Evolutionary conservation across 2,797 vertebrate genomes (phyloP).

Genomic region (Dipus sagitta): DNA sequence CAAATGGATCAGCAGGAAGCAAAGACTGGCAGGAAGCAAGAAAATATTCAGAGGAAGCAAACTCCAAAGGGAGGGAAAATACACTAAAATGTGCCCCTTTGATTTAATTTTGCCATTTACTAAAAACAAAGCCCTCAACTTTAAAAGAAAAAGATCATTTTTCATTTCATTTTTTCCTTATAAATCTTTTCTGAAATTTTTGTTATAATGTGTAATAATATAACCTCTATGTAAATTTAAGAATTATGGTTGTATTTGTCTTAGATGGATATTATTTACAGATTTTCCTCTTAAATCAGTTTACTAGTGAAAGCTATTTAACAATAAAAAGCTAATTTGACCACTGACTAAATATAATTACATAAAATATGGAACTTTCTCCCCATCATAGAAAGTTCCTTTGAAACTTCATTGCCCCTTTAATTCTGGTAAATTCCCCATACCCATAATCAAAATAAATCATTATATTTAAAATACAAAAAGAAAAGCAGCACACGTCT

Average conservation of each 20-base stretch:
- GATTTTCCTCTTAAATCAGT: neutral
- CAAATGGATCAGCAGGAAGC: slow-evolving; percentile 87
- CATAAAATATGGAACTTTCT: neutral
- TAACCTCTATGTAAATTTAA: slow-evolving; percentile 69
- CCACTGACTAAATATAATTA: slow-evolving; percentile 11
- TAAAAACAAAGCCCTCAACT: slow-evolving; percentile 79
- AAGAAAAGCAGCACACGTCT: slow-evolving; percentile 83
- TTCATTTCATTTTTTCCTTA: slow-evolving; percentile 16
- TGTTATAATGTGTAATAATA: slow-evolving; percentile 77
- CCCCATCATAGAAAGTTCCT: slow-evolving; percentile 65
- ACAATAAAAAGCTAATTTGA: neutral
- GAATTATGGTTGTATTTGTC: neutral
- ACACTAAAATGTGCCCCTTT: slow-evolving; percentile 84
- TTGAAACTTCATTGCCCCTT: slow-evolving; percentile 65
- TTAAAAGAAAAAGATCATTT: slow-evolving; percentile 76
- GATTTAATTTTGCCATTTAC: slow-evolving; percentile 78
- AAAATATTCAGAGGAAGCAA: slow-evolving; percentile 86
- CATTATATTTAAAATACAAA: slow-evolving; percentile 53
- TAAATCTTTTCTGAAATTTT: slow-evolving; percentile 76
- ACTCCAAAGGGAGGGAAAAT: slow-evolving; percentile 79
- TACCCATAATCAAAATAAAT: slow-evolving; percentile 75
- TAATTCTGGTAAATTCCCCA: slow-evolving; percentile 77
- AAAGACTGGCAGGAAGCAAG: slow-evolving; percentile 85
- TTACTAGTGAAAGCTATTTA: neutral
- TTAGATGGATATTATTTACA: neutral